A percentile compares a stretch with the other conserved stretches of the same genome.
Conservation (phyloP, 2,113 vertebrate genomes). For the Cyanoderma ruficeps region DNA sequence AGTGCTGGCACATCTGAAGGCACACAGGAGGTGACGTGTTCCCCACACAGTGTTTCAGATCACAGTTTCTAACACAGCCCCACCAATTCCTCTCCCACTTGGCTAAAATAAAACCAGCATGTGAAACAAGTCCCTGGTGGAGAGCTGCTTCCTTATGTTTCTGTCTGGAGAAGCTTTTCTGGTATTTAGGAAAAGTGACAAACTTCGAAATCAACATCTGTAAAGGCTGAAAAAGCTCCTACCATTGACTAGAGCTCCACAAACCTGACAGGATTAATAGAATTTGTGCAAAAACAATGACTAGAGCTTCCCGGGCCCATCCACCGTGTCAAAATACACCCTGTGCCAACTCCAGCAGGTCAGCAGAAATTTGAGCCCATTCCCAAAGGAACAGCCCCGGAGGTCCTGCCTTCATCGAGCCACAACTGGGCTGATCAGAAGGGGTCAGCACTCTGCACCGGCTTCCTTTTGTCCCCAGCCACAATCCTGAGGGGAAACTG, state of each 20-base stretch:
- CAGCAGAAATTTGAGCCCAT: background rate
- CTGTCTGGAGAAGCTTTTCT: background rate
- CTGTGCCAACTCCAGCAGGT: background rate
- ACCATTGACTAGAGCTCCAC: background rate
- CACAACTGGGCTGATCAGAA: accelerated
- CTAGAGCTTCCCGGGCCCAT: background rate
- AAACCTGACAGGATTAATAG: background rate
- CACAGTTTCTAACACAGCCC: background rate
- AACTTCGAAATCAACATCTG: background rate
- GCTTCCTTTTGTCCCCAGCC: background rate
- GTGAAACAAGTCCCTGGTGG: background rate
- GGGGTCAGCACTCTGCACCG: background rate
- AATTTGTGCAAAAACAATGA: background rate
- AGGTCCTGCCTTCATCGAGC: background rate
- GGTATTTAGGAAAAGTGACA: background rate
- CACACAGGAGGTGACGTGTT: background rate
- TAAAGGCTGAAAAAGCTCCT: background rate
- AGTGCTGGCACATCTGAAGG: background rate
- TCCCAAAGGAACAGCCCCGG: background rate
- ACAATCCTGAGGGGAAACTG: background rate
- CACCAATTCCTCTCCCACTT: background rate
- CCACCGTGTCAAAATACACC: background rate
- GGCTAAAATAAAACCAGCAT: background rate
- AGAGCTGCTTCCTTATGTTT: background rate
- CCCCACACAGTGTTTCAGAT: background rate